Percentiles rank a stretch among this genome's conserved stretches.
These are phyloP conservation scores for Tenebrosternarchus preto DNA, from an alignment of 2,113 vertebrate genomes.

Conservation along the genomic window DNA sequence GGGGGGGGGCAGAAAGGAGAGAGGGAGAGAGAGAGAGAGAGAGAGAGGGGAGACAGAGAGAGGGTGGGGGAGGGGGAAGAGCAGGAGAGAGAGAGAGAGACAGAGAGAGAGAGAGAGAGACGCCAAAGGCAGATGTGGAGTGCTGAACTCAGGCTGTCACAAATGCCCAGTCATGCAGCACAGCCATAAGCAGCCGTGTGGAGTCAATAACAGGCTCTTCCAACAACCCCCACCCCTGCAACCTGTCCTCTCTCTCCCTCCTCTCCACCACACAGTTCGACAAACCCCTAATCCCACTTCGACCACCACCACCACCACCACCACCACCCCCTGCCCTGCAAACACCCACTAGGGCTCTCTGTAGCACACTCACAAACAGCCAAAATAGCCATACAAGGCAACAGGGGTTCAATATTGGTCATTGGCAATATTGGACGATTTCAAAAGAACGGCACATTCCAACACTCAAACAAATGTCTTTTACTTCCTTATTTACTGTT, in stretches of 20 bases:
- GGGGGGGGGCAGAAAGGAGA: constrained; percentile 37
- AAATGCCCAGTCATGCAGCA: constrained; percentile 79
- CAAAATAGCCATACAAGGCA: constrained; percentile 59
- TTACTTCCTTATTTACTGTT: constrained; percentile 57
- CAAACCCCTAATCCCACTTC: constrained; percentile 7
- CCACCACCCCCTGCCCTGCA: background rate
- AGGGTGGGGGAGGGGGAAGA: constrained; percentile 33
- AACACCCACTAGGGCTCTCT: no score
- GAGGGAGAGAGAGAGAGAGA: constrained; percentile 36
- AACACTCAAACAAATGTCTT: constrained; percentile 47
- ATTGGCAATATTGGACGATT: constrained; percentile 70
- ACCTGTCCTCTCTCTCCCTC: constrained; percentile 59
- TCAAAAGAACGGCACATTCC: constrained; percentile 53
- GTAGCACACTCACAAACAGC: constrained; percentile 58
- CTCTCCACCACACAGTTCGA: constrained; percentile 22
- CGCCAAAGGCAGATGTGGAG: constrained; percentile 66
- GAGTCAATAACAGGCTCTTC: constrained; percentile 65
- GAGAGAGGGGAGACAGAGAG: constrained; percentile 23
- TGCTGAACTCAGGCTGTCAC: constrained; percentile 71
- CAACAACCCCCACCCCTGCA: no score
- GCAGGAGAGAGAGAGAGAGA: constrained; percentile 54
- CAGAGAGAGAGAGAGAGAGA: background rate
- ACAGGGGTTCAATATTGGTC: constrained; percentile 67
- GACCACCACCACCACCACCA: no score
- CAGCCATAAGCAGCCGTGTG: constrained; percentile 68